Percentiles rank a stretch among this genome's conserved stretches.
Conservation (phyloP, 1,140 invertebrate genomes). For the Hormaphis cornu region DNA sequence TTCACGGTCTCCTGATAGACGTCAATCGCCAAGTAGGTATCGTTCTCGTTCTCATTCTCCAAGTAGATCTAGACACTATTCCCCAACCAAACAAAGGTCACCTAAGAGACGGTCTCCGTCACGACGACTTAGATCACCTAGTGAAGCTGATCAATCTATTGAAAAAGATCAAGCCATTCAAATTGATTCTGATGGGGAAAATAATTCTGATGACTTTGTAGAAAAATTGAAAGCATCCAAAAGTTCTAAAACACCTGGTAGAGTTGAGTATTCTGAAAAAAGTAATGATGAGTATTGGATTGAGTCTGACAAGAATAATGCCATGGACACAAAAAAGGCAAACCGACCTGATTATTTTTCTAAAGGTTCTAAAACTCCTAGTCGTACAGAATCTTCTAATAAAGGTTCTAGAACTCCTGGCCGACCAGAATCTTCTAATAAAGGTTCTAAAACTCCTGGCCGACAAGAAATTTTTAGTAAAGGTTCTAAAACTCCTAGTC, state of each 20-base stretch:
- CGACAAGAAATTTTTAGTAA: too few relatives aligned
- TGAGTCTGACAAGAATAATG: constrained; percentile 2
- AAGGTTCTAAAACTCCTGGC: too few relatives aligned
- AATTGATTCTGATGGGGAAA: neutral
- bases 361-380: neutral
- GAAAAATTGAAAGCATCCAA: constrained; percentile 26
- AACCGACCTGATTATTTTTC: neutral
- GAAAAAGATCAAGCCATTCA: constrained; percentile 1
- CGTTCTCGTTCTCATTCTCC: neutral
- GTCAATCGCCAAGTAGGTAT: constrained; percentile 5
- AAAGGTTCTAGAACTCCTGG: neutral
- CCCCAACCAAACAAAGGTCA: constrained; percentile 5
- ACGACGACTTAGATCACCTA: neutral
- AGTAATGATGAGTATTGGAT: constrained; percentile 25
- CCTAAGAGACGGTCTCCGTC: constrained; percentile 6
- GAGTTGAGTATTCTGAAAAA: constrained; percentile 3
- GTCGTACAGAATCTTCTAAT: neutral
- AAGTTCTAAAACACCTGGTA: constrained; percentile 10
- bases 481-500: neutral
- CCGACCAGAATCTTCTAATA: neutral
- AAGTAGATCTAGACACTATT: neutral
- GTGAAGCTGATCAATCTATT: neutral
- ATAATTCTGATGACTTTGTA: constrained; percentile 29
- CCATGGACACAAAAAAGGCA: neutral
- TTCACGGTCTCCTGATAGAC: constrained; percentile 22